Base-by-base conservation (phyloP, 2,797 vertebrate species). In the Epinephelus malabaricus region DNA sequence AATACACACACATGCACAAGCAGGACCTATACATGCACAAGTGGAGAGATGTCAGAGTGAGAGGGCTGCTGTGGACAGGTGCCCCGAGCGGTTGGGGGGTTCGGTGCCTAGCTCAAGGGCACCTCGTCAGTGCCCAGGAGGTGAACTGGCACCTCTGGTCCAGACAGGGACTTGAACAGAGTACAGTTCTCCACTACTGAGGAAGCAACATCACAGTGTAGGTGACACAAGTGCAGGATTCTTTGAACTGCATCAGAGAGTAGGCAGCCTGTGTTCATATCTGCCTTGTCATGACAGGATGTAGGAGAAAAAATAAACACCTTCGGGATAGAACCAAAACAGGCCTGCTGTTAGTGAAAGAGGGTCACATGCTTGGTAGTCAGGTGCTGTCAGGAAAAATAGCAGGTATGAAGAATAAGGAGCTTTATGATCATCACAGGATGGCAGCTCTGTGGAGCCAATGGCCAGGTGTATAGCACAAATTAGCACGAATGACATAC, bases 191-290 rank as follows among this genome's bases (percentile, higher is more conserved):
- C 21, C 18, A 21, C 47, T 14, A 54, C 4, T 10, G 38, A 61
- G 25, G 65, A 46, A 55, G 59, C 54, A 73, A 8, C 47, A 54
- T 62, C 30, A 55, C 50, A 74, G 61, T 53, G 58, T 66, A 78
- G 63, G 81, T 67, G 65, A 67, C 53, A 74, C 2, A 0, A 38
- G 7, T 17, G 53, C 6, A 78, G 86, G 83, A 95, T 95, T 92
- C 94, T 82, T 84, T 93, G 88, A 83, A 82, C 93, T 94, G 86
- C 94, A 92, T 96, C 93, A 92, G 15, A 84, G 60, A 89, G 67
- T 70, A 90, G 83, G 86, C 88, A 86, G 62, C 89, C 88, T 85
- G 72, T 68, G 82, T 63, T 69, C 46, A 68, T 72, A 62, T 76
- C 34, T 64, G 66, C 60, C 63, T 70, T 65, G 55, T 84, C 86